Evolutionary conservation across 2,113 vertebrate species (phyloP), one percentile per base, ranked within the genome.

Genomic region (Ceyx melanurus): DNA sequence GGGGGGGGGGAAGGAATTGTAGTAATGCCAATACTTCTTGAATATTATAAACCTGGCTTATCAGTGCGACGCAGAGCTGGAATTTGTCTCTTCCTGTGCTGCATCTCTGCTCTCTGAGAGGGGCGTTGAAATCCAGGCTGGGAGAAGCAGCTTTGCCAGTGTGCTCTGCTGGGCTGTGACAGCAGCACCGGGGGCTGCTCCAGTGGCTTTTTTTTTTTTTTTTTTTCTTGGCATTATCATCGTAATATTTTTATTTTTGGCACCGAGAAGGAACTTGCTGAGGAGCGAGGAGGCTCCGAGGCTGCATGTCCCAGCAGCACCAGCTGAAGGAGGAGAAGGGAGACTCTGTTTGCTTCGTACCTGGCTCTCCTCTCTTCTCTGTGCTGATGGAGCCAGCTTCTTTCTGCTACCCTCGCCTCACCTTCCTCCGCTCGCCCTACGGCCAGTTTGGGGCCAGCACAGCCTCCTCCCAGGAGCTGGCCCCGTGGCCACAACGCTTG

Each of bases 11-110:
- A 28, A 80, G 92, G 91, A 96, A 92, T 25, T 95, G 88, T 95
- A 96, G 86, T 93, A 94, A 94, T 96, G 95, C 95, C 92, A 96
- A 56, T 94, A 87, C 91, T 95, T 72, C 93, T 96, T 93, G 94
- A 96, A 96, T 94, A 94, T 95, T 95, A 96, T 96, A 95, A 95
- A 95, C 95, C 94, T 94, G 94, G 91, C 94, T 96, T 96, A 96
- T 96, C 96, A 96, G 92, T 82, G 71, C 40, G 87, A 85, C 71
- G 75, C 96, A 96, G 95, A 22, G 96, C 95, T 96, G 92, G 95
- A 96, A 94, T 94, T 95, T 82, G 95, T 94, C 95, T 96, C 92
- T 96, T 96, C 94, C 95, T 94, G 94, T 95, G 96, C 91, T 91
- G 95, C 92, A 94, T 96, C 94, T 95, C 95, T 92, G 91, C 91